Base-by-base conservation (phyloP, 2,113 vertebrate genomes). In the Festucalex cinctus region DNA sequence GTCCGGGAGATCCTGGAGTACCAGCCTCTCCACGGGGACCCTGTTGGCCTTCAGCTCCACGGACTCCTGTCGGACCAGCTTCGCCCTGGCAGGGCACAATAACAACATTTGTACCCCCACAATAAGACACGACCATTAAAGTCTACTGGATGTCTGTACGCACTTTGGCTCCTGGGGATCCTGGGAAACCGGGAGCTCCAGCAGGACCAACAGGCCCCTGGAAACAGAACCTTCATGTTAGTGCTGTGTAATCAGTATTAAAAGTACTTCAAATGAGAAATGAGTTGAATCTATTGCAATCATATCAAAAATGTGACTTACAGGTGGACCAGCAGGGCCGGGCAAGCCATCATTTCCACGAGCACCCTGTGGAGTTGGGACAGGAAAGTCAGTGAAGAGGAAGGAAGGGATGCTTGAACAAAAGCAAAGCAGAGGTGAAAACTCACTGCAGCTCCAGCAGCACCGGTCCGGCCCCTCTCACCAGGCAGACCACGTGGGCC, bases 401-500 rank as follows among this genome's bases (percentile, higher is more conserved):
- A 51, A 35, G 35, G 24, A 65, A 5, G 36, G 0, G 19, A 22
- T 1, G 22, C 19, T 51, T 13, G 6, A 13, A 22, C 17, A 22
- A 35, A n/a, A 5, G 3, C 28, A 5, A 46, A 54, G 43, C 20
- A 65, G 35, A 49, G 28, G n/a, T 43, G 0, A 57, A 46, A 20
- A 96, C 97, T 98, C 85, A 99, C 97, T 88, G 96, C 95, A 3
- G 96, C 60, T 65, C 97, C 97, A 19, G 95, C 71, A 1, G 94
- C 76, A 76, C 97, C 97, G 7, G 96, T 90, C 20, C 95, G 95
- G 77, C 96, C 97, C 91, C 97, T 94, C 92, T 99, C 97, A 4
- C 97, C 97, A 2, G 95, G 93, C 72, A 97, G 92, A 87, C 97
- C 97, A 75, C 97, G 96, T 56, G 95, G 93, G n/a, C 97, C 97